phyloP scores from a whole-genome alignment of 2,888 invertebrate species.

The Lithophane leautieri region DNA sequence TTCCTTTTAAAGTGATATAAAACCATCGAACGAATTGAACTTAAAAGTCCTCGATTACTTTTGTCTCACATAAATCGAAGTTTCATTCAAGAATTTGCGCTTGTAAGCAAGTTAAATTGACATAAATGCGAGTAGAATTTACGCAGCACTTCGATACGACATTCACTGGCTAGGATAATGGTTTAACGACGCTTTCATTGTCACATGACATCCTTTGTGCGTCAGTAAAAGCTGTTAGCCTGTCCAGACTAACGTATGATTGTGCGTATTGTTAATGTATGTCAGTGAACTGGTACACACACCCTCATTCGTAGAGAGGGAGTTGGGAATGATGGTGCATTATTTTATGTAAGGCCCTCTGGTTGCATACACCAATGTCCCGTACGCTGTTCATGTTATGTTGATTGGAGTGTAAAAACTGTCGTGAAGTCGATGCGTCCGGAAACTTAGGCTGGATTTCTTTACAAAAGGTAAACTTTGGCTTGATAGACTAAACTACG shows the following conservation, averaged over 20 bases:
- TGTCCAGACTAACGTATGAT: conserved; percentile 34
- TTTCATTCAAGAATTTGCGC: conserved; percentile 8
- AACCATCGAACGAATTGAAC: neutral
- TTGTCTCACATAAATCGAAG: neutral
- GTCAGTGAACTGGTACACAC: conserved; percentile 5
- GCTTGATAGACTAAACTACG: neutral
- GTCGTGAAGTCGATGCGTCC: neutral
- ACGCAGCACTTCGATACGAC: conserved; percentile 45
- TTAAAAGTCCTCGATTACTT: neutral
- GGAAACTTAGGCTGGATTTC: neutral
- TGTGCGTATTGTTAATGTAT: conserved; percentile 22
- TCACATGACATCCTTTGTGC: conserved; percentile 60
- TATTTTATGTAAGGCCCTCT: neutral
- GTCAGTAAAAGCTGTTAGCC: conserved; percentile 41
- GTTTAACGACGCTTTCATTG: conserved; percentile 54
- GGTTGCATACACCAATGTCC: neutral
- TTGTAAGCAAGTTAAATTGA: conserved; percentile 17
- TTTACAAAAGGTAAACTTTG: neutral
- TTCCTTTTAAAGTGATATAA: conserved; percentile 7
- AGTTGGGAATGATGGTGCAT: conserved; percentile 14
- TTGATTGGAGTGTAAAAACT: too few relatives aligned
- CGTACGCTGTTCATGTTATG: neutral
- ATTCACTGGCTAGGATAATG: conserved; percentile 51
- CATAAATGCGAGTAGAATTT: conserved; percentile 35
- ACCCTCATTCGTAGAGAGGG: neutral